Evolutionary conservation across 2,797 vertebrate genomes (phyloP).

Genomic region (Lacerta agilis): DNA sequence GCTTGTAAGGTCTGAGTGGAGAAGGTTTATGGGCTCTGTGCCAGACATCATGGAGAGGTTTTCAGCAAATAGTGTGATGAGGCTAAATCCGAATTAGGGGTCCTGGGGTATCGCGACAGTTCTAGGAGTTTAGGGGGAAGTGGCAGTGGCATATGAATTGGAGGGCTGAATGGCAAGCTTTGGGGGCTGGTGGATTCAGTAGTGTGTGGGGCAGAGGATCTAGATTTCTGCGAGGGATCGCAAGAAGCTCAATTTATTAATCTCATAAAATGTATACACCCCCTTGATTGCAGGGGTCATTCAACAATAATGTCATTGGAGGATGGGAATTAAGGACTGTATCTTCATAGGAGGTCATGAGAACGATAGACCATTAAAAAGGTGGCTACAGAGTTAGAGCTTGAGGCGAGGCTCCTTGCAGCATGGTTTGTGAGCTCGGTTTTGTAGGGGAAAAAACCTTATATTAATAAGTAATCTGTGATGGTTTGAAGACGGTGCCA

Average conservation of each 20-base stretch:
- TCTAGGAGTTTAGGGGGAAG: neutral
- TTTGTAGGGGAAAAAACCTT: neutral
- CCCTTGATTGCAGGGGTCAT: neutral
- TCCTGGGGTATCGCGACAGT: neutral
- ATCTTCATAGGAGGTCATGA: neutral
- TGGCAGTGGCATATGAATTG: neutral
- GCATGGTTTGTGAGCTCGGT: neutral
- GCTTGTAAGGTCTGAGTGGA: too few species aligned
- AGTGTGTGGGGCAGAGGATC: neutral
- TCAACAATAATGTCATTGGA: neutral
- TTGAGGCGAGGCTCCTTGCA: neutral
- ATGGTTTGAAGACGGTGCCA: too few species aligned
- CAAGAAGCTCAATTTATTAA: neutral
- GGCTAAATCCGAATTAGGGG: neutral
- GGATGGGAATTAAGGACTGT: neutral
- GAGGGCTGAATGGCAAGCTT: neutral
- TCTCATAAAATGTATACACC: too few species aligned
- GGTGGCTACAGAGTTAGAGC: neutral
- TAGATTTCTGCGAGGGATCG: neutral
- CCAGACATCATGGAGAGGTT: neutral
- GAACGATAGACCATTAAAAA: neutral
- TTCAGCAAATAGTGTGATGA: neutral
- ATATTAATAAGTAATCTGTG: too few species aligned
- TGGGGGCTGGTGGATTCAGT: neutral
- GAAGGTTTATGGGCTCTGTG: too few species aligned